phyloP scores from a whole-genome alignment of 2,888 invertebrate genomes.

The Lepidochrysops patricia region DNA sequence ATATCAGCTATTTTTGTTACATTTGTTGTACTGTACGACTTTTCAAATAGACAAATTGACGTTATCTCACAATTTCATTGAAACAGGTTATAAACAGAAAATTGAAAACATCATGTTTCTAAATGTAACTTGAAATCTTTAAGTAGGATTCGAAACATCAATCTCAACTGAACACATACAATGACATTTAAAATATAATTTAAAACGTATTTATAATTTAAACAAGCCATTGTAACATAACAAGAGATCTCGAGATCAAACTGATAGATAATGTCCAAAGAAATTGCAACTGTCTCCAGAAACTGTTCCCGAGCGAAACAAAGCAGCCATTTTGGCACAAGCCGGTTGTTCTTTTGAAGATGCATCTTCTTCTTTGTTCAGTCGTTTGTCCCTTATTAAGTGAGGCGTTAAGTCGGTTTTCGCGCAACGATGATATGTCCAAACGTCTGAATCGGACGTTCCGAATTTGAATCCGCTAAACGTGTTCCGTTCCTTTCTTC shows the following conservation, averaged over 20 bases:
- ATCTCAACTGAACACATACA: neutral
- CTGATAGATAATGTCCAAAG: constrained; percentile 24
- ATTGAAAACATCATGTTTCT: neutral
- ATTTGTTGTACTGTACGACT: no score
- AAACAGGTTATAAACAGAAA: neutral
- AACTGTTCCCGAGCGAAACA: constrained; percentile 10
- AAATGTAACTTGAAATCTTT: neutral
- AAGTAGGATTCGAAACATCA: neutral
- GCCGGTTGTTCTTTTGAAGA: constrained; percentile 30
- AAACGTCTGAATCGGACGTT: constrained; percentile 28
- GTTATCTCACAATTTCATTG: no score
- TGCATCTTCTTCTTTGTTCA: constrained; percentile 23
- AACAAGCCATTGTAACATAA: neutral
- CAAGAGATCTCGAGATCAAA: constrained; percentile 21
- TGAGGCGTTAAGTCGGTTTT: constrained; percentile 30
- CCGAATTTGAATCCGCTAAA: constrained; percentile 46
- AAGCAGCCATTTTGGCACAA: constrained; percentile 32
- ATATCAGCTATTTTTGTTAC: neutral
- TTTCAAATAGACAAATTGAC: no score
- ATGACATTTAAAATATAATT: constrained; percentile 3
- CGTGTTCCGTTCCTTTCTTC: constrained; percentile 53
- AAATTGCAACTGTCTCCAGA: constrained; percentile 24
- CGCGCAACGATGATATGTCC: constrained; percentile 21
- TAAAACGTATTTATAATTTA: constrained; percentile 8
- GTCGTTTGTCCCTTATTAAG: constrained; percentile 26